Evolutionary conservation across 2,113 vertebrate genomes (phyloP).

Genomic region (Poicephalus gulielmi): DNA sequence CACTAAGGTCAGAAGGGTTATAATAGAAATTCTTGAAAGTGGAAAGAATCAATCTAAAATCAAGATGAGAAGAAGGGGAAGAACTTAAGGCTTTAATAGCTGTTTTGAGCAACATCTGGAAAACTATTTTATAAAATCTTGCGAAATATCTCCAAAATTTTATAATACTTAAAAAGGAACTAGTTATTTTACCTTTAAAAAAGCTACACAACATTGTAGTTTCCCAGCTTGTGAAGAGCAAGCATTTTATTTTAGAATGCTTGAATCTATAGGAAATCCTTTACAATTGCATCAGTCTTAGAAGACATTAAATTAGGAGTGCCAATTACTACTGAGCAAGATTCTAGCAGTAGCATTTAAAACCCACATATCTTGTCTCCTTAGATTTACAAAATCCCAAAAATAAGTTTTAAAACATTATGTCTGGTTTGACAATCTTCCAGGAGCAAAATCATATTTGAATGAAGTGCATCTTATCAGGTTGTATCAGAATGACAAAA

Average conservation of each 20-base stretch:
- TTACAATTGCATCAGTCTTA: background rate
- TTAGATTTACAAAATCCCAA: background rate
- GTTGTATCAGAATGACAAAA: background rate
- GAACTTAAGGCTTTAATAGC: background rate
- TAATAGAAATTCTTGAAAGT: background rate
- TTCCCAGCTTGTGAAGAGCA: background rate
- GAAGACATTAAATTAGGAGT: background rate
- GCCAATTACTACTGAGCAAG: background rate
- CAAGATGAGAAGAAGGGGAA: background rate
- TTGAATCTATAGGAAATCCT: background rate
- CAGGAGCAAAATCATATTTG: background rate
- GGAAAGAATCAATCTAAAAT: background rate
- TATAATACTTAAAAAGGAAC: background rate
- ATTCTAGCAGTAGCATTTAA: background rate
- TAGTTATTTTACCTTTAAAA: background rate
- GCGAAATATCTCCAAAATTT: background rate
- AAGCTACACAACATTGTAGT: background rate
- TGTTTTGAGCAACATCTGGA: background rate
- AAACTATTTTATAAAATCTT: background rate
- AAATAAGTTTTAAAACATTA: background rate
- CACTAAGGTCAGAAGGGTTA: background rate
- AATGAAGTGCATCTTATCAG: background rate
- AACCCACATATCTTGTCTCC: background rate
- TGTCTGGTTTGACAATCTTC: background rate
- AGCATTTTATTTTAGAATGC: background rate